These are phyloP conservation scores for Salvator merianae DNA, from an alignment of 2,113 vertebrate species.

Conservation along the genomic window DNA sequence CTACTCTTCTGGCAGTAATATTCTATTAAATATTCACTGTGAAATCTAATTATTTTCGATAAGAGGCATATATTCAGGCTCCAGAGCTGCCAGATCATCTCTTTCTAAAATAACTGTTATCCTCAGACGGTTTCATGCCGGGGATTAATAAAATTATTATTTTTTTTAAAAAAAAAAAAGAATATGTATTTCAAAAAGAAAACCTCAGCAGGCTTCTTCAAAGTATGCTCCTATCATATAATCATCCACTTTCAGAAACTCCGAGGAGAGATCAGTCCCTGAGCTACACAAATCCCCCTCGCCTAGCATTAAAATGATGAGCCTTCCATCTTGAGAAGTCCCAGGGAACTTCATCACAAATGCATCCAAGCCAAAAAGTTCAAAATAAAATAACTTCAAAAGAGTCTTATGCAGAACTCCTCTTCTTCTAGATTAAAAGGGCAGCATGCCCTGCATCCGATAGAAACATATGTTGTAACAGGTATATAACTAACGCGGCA, in stretches of 20 bases:
- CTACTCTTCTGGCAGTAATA: constrained; percentile 49
- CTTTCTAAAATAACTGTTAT: constrained; percentile 59
- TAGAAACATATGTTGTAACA: too few relatives aligned
- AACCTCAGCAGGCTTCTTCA: constrained; percentile 26
- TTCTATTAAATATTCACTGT: constrained; percentile 61
- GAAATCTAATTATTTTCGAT: constrained; percentile 62
- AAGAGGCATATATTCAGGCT: constrained; percentile 49
- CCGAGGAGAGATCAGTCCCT: constrained; percentile 47
- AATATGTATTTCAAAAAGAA: too few relatives aligned
- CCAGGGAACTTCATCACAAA: background rate
- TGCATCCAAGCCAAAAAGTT: background rate
- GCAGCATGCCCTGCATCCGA: too few relatives aligned
- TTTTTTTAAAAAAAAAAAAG: too few relatives aligned
- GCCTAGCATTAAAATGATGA: constrained; percentile 3
- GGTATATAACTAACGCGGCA: too few relatives aligned
- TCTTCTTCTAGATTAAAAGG: too few relatives aligned
- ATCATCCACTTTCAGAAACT: constrained; percentile 50
- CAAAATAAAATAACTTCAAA: background rate
- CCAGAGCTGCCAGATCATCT: constrained; percentile 44
- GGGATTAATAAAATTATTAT: constrained; percentile 25
- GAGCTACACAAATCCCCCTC: constrained; percentile 41
- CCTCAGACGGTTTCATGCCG: constrained; percentile 60
- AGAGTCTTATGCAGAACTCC: too few relatives aligned
- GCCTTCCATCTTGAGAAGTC: background rate
- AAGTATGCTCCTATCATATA: constrained; percentile 50